Percentiles rank a stretch among this genome's conserved stretches.
These are phyloP conservation scores for Nycticebus coucang DNA, from an alignment of 2,113 vertebrate species.

Conservation along the genomic window DNA sequence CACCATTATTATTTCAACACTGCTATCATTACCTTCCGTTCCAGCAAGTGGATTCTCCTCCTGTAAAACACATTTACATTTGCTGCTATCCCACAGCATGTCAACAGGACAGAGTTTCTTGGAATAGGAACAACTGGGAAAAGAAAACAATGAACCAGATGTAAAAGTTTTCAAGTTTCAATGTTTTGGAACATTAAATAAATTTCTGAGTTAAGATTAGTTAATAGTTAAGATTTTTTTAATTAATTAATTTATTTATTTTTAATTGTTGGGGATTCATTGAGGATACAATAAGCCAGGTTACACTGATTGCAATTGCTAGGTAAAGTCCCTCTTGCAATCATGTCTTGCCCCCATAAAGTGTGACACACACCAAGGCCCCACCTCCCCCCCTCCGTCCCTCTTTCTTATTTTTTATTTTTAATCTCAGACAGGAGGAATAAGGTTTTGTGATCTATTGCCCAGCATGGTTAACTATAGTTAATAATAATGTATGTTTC, in stretches of 20 bases:
- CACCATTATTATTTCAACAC: neutral
- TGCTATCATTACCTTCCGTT: constrained; percentile 83
- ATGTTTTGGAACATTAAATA: constrained; percentile 32
- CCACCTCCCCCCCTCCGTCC: no score
- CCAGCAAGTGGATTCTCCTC: constrained; percentile 78
- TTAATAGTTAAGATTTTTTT: neutral
- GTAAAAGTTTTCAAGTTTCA: constrained; percentile 51
- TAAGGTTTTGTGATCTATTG: neutral
- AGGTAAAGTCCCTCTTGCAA: no score
- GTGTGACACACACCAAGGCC: no score
- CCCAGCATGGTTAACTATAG: neutral
- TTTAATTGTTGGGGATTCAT: no score
- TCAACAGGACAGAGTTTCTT: constrained; percentile 87
- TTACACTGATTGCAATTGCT: no score
- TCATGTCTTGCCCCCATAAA: no score
- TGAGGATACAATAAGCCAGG: no score
- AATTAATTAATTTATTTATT: neutral
- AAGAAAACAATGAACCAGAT: constrained; percentile 35
- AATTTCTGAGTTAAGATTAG: neutral
- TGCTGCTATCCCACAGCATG: constrained; percentile 93
- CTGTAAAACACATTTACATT: constrained; percentile 90
- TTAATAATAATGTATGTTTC: neutral
- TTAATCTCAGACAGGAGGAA: neutral
- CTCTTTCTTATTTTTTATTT: constrained; percentile 7
- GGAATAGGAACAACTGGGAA: constrained; percentile 84